Evolutionary conservation across 2,113 vertebrate genomes (phyloP), one percentile per base, ranked within the genome.

Genomic region (Lepisosteus oculatus): DNA sequence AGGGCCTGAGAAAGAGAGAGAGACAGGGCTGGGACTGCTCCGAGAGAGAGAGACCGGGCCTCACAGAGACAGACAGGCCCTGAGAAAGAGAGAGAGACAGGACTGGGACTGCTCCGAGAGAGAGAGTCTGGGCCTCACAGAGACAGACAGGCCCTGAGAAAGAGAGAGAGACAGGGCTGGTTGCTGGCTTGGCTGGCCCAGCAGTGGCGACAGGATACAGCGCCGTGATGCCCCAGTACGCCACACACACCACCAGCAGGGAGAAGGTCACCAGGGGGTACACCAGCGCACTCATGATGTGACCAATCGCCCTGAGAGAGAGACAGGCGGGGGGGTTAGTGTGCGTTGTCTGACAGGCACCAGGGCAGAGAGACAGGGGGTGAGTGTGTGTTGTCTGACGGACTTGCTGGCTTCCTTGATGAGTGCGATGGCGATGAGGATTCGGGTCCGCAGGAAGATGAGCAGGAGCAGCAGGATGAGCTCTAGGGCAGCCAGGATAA

Each of bases 371-470:
- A 43, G 17, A 43, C 41, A 42, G 8, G 43, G 13, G 13, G 29
- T 29, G 1, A 29, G 29, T 29, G 29, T 29, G 29, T 29, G 29
- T 29, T 29, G 29, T 29, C 29, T 29, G 29, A 17, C 68, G 75
- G 74, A 97, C 95, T 81, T 94, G 94, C 95, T 97, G 85, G 95
- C 89, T 79, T 97, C 95, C 78, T 88, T 78, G 76, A 97, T 93
- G 63, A 97, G 90, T 0, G 95, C 91, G 1, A 96, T 91, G 73
- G 95, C 94, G 0, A 96, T 95, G 62, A 88, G 84, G 65, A 97
- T 95, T 65, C 94, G 84, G 14, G 83, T 93, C 56, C 95, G 79
- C 71, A 97, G 86, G 83, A 96, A 96, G 72, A 96, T 84, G 61
- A 96, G 62, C 41, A 90, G 76, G 42, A 97, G 79, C 9, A 97